Conservation (phyloP, 2,113 vertebrate species). For the Ramphastos sulfuratus region DNA sequence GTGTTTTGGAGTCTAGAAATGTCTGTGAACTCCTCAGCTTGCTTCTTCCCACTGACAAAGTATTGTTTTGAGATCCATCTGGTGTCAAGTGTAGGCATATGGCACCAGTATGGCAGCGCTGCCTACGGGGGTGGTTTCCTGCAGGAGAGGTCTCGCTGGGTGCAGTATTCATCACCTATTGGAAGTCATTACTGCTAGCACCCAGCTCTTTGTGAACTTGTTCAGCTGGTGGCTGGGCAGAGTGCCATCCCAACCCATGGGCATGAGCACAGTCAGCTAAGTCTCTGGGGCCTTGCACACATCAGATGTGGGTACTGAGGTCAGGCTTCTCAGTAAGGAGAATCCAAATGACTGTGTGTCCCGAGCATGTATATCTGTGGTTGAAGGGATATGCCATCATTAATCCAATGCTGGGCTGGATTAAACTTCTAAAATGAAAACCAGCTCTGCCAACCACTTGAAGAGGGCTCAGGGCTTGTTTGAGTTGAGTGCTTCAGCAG, state of each 20-base stretch:
- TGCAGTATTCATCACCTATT: constrained; percentile 28
- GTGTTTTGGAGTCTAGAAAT: constrained; percentile 38
- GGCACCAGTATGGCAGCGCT: constrained; percentile 65
- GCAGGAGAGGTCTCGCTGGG: constrained; percentile 54
- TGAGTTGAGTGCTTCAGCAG: background rate
- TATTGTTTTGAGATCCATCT: constrained; percentile 67
- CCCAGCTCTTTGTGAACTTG: constrained; percentile 57
- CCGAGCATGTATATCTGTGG: constrained; percentile 67
- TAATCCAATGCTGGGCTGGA: constrained; percentile 63
- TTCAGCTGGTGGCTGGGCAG: constrained; percentile 56
- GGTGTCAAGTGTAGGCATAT: constrained; percentile 70
- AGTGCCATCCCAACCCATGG: background rate
- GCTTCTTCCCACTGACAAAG: constrained; percentile 56
- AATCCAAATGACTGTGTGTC: constrained; percentile 65
- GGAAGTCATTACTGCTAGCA: constrained; percentile 61
- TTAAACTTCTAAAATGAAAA: constrained; percentile 77
- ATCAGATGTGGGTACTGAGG: constrained; percentile 67
- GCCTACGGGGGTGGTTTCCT: constrained; percentile 54
- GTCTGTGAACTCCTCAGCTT: constrained; percentile 57
- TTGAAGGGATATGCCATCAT: constrained; percentile 62
- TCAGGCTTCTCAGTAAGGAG: constrained; percentile 32
- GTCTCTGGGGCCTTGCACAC: constrained; percentile 21
- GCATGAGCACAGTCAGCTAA: constrained; percentile 20
- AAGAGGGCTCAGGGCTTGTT: constrained; percentile 8
- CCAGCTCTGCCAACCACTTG: constrained; percentile 63